Evolutionary conservation across 1,140 invertebrate genomes (phyloP), one percentile per base, ranked within the genome.

Genomic region (Cyclina sinensis): DNA sequence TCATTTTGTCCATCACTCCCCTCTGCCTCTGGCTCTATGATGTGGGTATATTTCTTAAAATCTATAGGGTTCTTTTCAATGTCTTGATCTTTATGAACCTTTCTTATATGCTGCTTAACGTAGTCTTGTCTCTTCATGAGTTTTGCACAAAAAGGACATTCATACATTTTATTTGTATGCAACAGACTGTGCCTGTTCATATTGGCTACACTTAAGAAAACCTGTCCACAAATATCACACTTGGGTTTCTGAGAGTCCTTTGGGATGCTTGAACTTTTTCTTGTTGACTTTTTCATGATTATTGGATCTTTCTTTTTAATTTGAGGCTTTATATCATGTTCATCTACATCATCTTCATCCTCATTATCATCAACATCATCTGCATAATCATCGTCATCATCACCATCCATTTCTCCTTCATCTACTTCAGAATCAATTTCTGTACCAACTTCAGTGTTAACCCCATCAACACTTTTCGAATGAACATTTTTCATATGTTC

Each of bases 391-490:
- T 73, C 98, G 98, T 24, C 99, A 99, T 0, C 98, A 99, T 96
- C 98, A 99, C 27, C 98, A 98, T 21, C 79, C 83, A 21, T 18
- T 12, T 24, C 11, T 96, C 99, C 0, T 97, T 98, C 90, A 98
- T 98, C 86, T 98, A 98, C 3, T 97, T 99, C 74, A 99, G 99
- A 96, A 98, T 99, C 96, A 98, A 99, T 96, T 98, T 99, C 2
- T 98, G 98, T 91, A 98, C 99, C n/a, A 97, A 99, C 79, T 27
- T 37, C 30, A 43, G 86, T 37, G 48, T 65, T 73, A 37, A 84
- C 30, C 70, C 73, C 27, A 78, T 62, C 70, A 78, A 65, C 86
- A 30, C 16, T 65, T 37, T 79, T 62, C 30, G 59, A 65, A 70
- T 46, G 73, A 27, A 80, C 27, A 74, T 74, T 90, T 51, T 46